These are phyloP conservation scores for Papilio polytes DNA, from an alignment of 1,140 invertebrate genomes.

Conservation along the genomic window DNA sequence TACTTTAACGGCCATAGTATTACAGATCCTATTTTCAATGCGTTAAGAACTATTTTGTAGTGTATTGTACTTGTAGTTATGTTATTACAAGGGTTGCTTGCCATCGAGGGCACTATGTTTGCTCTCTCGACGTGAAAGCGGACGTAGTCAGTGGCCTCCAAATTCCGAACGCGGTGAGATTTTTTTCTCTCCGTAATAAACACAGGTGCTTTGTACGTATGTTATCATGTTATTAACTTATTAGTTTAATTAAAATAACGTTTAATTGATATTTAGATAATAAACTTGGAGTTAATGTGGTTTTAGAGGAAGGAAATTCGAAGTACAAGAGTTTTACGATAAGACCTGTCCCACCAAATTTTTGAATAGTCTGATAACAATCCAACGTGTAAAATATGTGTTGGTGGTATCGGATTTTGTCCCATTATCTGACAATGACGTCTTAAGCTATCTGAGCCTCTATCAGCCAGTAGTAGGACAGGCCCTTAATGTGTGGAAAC, in stretches of 20 bases:
- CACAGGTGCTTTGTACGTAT: constrained; percentile 37
- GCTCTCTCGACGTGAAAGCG: constrained; percentile 55
- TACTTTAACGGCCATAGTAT: neutral
- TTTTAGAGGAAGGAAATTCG: neutral
- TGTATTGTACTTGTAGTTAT: constrained; percentile 29
- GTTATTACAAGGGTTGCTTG: constrained; percentile 25
- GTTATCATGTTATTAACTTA: neutral
- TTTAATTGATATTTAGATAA: neutral
- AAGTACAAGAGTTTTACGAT: neutral
- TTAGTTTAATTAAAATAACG: neutral
- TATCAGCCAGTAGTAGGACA: too few relatives aligned
- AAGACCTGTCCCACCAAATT: too few relatives aligned
- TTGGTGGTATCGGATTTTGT: too few relatives aligned
- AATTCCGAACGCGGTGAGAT: constrained; percentile 65
- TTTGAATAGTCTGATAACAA: neutral
- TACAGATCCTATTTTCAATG: constrained; percentile 3
- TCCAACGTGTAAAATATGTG: neutral
- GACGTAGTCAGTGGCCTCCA: constrained; percentile 47
- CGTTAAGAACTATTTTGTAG: constrained; percentile 28
- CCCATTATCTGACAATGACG: too few relatives aligned
- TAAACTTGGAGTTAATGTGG: neutral
- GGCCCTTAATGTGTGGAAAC: too few relatives aligned
- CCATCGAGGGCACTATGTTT: constrained; percentile 59
- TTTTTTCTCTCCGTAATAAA: constrained; percentile 50
- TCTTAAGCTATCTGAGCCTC: too few relatives aligned